Conservation (phyloP, 1,140 invertebrate genomes). For the Pseudomyrmex concolor region DNA sequence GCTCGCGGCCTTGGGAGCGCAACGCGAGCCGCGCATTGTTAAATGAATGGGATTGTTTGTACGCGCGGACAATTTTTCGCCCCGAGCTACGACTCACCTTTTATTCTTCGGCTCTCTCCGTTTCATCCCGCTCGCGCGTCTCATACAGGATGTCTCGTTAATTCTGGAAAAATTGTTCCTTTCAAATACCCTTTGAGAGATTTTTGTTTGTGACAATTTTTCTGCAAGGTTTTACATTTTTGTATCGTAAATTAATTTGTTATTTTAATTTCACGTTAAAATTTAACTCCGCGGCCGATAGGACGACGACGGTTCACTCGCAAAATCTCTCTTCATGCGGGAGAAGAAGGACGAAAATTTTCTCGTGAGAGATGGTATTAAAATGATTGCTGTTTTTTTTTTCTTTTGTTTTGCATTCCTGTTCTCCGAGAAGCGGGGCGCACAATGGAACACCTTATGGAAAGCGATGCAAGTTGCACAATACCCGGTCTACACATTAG, state of each 20-base stretch:
- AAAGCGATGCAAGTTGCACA: conserved; percentile 55
- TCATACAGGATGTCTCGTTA: conserved; percentile 41
- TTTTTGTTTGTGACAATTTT: neutral
- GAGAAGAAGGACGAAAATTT: too few species aligned
- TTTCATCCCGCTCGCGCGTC: conserved; percentile 75
- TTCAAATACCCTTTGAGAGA: neutral
- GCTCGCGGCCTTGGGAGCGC: conserved; percentile 28
- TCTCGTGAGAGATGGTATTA: neutral
- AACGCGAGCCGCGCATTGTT: conserved; percentile 42
- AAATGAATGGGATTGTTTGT: conserved; percentile 61
- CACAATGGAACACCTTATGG: conserved; percentile 10
- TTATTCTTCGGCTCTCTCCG: conserved; percentile 70
- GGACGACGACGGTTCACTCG: too few species aligned
- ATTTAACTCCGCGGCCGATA: too few species aligned
- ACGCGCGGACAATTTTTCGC: conserved; percentile 47
- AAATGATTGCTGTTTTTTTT: neutral
- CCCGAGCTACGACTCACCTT: conserved; percentile 55
- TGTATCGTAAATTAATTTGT: too few species aligned
- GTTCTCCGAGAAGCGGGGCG: neutral
- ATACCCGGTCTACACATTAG: conserved; percentile 80
- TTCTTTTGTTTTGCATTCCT: neutral
- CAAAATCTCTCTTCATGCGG: too few species aligned
- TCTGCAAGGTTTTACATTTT: too few species aligned
- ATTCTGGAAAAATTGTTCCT: neutral
- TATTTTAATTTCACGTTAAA: too few species aligned